Evolutionary conservation across 1,140 invertebrate genomes (phyloP).

Genomic region (Zaprionus taronus): DNA sequence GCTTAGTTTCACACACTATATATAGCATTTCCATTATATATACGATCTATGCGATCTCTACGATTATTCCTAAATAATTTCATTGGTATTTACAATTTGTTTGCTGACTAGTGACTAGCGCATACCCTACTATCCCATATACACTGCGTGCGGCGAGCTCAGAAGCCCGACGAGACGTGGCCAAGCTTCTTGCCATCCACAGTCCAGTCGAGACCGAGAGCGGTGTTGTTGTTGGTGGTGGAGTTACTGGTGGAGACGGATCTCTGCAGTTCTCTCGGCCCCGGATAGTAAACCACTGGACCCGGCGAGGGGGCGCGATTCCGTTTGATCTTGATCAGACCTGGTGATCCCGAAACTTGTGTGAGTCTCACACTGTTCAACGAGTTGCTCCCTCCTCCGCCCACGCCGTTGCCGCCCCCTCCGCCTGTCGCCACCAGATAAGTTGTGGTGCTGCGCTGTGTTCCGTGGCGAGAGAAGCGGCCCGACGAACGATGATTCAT

Average conservation of each 20-base stretch:
- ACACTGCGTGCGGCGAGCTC: not conserved
- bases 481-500: conserved; percentile 87
- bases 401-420: conserved; percentile 85
- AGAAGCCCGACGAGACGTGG: conserved; percentile 78
- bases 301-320: conserved; percentile 86
- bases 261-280: conserved; percentile 79
- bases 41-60: conserved; percentile 19
- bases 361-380: conserved; percentile 73
- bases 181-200: conserved; percentile 69
- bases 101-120: conserved; percentile 37
- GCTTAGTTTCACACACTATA: conserved; percentile 52
- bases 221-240: conserved; percentile 76
- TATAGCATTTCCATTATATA: conserved; percentile 27
- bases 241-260: conserved; percentile 66
- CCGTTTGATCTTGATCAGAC: conserved; percentile 75
- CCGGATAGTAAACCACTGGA: conserved; percentile 89
- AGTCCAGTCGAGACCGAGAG: conserved; percentile 75
- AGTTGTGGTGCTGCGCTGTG: conserved; percentile 85
- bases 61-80: not conserved
- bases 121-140: conserved; percentile 27
- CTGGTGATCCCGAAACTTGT: conserved; percentile 70
- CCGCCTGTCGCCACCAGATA: conserved; percentile 69
- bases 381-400: conserved; percentile 84
- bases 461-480: conserved; percentile 88
- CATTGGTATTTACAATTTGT: conserved; percentile 33